Evolutionary conservation across 2,113 vertebrate species (phyloP).

Genomic region (Calonectris borealis): DNA sequence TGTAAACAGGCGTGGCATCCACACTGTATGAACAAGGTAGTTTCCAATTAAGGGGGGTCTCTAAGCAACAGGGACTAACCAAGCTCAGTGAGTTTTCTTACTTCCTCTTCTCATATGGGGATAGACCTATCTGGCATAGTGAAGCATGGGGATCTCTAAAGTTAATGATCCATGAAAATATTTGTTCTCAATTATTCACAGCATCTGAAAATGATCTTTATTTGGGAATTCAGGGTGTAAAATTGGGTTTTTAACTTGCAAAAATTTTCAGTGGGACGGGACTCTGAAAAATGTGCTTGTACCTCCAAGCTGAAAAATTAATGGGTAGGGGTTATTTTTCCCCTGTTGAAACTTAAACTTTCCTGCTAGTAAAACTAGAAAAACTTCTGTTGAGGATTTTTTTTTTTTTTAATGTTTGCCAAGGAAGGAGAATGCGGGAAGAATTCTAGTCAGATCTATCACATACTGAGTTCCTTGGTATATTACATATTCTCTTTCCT

Average conservation of each 20-base stretch:
- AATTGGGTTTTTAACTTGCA: neutral
- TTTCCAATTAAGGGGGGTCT: neutral
- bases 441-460: neutral
- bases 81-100: neutral
- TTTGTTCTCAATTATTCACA: neutral
- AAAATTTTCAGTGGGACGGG: neutral
- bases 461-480: neutral
- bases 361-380: neutral
- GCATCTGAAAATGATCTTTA: neutral
- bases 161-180: neutral
- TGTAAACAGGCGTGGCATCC: neutral
- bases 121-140: neutral
- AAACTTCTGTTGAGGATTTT: neutral
- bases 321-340: neutral
- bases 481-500: neutral
- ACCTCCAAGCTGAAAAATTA: neutral
- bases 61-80: neutral
- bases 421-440: neutral
- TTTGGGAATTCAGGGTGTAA: neutral
- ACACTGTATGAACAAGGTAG: neutral
- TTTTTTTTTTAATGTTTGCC: neutral
- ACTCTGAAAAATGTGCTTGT: neutral
- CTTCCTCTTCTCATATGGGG: neutral
- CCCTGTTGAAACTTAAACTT: neutral
- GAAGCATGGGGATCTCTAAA: neutral